Conservation (phyloP, 2,888 invertebrate species). For the Colostygia pectinataria region DNA sequence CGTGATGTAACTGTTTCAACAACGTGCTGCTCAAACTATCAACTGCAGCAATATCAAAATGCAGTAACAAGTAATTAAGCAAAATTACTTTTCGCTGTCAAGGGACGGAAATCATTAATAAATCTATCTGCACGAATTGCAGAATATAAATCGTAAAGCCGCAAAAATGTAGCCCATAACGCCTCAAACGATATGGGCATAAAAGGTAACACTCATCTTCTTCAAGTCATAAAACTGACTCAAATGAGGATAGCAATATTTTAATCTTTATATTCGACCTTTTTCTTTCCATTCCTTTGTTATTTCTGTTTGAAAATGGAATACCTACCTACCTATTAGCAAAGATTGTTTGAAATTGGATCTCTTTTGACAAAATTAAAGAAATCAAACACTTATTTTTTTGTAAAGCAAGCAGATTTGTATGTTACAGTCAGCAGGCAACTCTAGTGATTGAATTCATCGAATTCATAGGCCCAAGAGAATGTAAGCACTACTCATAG, state of each 20-base stretch:
- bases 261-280: slow-evolving; percentile 29
- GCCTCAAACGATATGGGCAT: slow-evolving; percentile 16
- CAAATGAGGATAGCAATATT: slow-evolving; percentile 24
- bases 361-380: no score
- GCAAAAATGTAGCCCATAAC: slow-evolving; percentile 9
- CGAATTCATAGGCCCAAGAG: background rate
- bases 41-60: no score
- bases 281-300: slow-evolving; percentile 13
- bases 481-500: no score
- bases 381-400: no score
- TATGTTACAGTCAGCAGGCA: no score
- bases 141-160: slow-evolving; percentile 17
- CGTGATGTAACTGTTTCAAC: no score
- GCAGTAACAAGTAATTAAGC: no score
- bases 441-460: background rate
- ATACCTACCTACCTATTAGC: no score
- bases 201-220: slow-evolving; percentile 18
- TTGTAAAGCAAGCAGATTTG: no score
- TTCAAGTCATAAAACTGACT: slow-evolving; percentile 25
- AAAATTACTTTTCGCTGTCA: no score
- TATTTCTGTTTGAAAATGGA: slow-evolving; percentile 3
- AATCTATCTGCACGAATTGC: slow-evolving; percentile 11
- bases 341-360: no score
- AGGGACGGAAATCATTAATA: slow-evolving; percentile 22
- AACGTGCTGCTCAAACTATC: no score